Evolutionary conservation across 2,888 invertebrate genomes (phyloP).

Genomic region (Lottia gigantea): DNA sequence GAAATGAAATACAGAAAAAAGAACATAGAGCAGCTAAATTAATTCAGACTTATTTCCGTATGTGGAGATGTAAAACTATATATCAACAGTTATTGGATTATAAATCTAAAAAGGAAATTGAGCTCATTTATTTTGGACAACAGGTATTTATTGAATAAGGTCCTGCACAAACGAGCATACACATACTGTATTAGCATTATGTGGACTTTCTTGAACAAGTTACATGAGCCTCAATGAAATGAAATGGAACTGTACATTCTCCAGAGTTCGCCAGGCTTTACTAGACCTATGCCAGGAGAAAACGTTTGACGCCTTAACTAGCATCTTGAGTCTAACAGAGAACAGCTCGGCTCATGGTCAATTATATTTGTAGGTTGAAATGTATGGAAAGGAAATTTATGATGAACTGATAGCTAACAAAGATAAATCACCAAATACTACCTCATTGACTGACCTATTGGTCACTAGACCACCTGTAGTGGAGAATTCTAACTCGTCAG

Average conservation of each 20-base stretch:
- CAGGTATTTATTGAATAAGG: no score
- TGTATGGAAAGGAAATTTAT: slow-evolving; percentile 28
- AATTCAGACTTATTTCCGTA: slow-evolving; percentile 79
- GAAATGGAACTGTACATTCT: no score
- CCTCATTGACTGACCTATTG: not conserved
- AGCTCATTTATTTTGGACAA: slow-evolving; percentile 86
- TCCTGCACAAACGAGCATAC: no score
- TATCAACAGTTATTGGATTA: slow-evolving; percentile 72
- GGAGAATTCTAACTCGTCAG: not conserved
- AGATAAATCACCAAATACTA: not conserved
- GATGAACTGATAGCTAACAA: slow-evolving; percentile 13
- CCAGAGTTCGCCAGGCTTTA: no score
- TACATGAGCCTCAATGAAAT: no score
- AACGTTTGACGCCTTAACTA: no score
- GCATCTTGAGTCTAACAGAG: no score
- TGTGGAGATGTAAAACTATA: slow-evolving; percentile 75
- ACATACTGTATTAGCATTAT: no score
- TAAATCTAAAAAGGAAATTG: slow-evolving; percentile 83
- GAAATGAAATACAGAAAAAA: slow-evolving; percentile 19
- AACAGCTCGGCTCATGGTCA: no score
- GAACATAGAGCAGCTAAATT: slow-evolving; percentile 70
- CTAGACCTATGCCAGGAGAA: no score
- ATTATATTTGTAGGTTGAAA: slow-evolving; percentile 29
- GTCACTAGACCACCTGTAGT: not conserved
- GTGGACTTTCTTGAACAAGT: no score